Percentiles rank a stretch among this genome's conserved stretches.
phyloP scores from a whole-genome alignment of 2,888 invertebrate genomes.

The Megastigmus dorsalis region DNA sequence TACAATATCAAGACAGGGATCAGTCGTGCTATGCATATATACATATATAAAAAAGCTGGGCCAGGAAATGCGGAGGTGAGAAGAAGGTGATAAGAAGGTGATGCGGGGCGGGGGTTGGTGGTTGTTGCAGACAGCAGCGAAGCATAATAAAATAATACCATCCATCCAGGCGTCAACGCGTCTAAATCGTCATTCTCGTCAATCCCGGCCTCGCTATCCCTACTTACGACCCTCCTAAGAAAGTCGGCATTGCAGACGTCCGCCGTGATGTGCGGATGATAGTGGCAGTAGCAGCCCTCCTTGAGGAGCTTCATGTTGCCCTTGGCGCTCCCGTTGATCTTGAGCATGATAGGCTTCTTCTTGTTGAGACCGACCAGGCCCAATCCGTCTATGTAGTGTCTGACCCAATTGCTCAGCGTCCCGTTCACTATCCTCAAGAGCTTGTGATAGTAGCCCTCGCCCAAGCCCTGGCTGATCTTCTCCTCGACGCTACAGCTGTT shows the following conservation, averaged over 20 bases:
- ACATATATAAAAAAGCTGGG: background rate
- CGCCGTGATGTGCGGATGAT: conserved; percentile 90
- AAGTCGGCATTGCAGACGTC: conserved; percentile 93
- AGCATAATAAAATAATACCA: conserved; percentile 39
- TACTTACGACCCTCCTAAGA: conserved; percentile 85
- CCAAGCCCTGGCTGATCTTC: conserved; percentile 68
- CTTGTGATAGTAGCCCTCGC: conserved; percentile 71
- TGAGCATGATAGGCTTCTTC: conserved; percentile 69
- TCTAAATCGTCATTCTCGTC: conserved; percentile 53
- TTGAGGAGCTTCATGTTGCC: conserved; percentile 72
- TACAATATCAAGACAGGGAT: no score
- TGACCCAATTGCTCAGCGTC: conserved; percentile 69
- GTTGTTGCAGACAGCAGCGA: no score
- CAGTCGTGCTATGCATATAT: no score
- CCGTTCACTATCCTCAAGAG: conserved; percentile 68
- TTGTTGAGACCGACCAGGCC: background rate
- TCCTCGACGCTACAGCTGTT: conserved; percentile 71
- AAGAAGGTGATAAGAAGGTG: no score
- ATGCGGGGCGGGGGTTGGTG: no score
- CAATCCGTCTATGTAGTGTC: conserved; percentile 69
- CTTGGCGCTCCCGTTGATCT: conserved; percentile 71
- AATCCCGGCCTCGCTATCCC: conserved; percentile 43
- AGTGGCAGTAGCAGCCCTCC: conserved; percentile 77
- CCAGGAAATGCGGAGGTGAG: background rate
- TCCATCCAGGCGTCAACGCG: conserved; percentile 52